phyloP scores from a whole-genome alignment of 1,140 invertebrate species.

The Bemisia tabaci region DNA sequence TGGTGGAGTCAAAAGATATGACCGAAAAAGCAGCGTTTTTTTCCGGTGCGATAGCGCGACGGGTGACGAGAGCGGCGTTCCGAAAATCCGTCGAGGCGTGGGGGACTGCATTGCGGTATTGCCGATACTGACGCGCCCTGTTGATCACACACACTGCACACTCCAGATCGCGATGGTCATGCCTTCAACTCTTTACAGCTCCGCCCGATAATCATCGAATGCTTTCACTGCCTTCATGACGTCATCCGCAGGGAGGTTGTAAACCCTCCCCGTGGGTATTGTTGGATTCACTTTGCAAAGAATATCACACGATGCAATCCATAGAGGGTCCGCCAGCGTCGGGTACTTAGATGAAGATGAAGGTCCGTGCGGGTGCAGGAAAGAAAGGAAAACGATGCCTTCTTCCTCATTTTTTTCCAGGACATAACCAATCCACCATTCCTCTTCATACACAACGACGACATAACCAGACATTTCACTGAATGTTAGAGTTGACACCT shows the following conservation, averaged over 20 bases:
- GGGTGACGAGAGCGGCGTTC: too few relatives aligned
- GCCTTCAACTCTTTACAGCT: too few relatives aligned
- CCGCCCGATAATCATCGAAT: background rate
- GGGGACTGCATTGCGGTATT: too few relatives aligned
- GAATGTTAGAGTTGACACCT: background rate
- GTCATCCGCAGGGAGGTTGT: background rate
- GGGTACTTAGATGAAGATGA: background rate
- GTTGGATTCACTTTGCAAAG: background rate
- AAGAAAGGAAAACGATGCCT: background rate
- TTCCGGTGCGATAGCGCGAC: too few relatives aligned
- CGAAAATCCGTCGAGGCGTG: too few relatives aligned
- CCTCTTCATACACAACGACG: background rate
- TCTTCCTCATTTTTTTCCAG: background rate
- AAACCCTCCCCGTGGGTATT: background rate
- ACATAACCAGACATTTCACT: background rate
- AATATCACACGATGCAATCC: background rate
- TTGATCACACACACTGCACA: too few relatives aligned
- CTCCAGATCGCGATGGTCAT: too few relatives aligned
- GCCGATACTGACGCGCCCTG: too few relatives aligned
- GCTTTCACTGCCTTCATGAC: background rate
- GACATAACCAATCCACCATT: background rate
- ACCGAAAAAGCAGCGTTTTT: too few relatives aligned
- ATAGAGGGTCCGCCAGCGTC: background rate
- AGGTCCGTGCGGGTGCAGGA: background rate
- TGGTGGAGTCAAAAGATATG: too few relatives aligned